Evolutionary conservation across 2,113 vertebrate genomes (phyloP), one percentile per base, ranked within the genome.

Genomic region (Equus quagga): DNA sequence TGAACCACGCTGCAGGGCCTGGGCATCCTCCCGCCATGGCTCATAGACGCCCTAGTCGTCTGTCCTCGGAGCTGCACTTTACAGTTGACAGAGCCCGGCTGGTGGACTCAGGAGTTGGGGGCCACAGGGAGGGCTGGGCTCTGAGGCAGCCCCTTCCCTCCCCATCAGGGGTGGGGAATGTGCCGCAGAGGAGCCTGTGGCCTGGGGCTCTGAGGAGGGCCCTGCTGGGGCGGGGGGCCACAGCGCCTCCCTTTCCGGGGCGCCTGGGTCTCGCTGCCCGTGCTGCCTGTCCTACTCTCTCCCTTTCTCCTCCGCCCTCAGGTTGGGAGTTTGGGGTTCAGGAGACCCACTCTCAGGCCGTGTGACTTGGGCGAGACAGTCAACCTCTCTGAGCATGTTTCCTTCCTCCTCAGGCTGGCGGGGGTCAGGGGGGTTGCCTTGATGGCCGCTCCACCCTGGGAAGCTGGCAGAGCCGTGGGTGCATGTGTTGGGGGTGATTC

Each of bases 31-130:
- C 44, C 10, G 23, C 6, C 46, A 3, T 26, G 1, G 44, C 80
- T 56, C 33, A 3, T 54, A 14, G 51, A 17, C 3, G 17, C 8
- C 46, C 33, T 8, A 0, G 18, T 0, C 0, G 1, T 11, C 13
- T 41, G 14, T 64, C 58, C 69, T 1, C 1, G 51, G 23, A 13
- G n/a, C 31, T 10, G 46, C 14, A 3, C 36, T 24, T 26, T 1
- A 8, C 24, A 2, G n/a, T 18, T 9, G 2, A 5, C 62, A 3
- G 85, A 44, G 26, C 91, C 23, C 1, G 12, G 31, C 21, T 3
- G 21, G 19, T 26, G 0, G 14, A 33, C n/a, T 81, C 2, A 0
- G 70, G 70, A 12, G 56, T 2, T 2, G 23, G 44, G 23, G 60
- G 21, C 24, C 21, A 44, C 28, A 8, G 46, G 93, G 75, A 5